phyloP scores from a whole-genome alignment of 1,140 invertebrate species.

The Parapsyche elsis region DNA sequence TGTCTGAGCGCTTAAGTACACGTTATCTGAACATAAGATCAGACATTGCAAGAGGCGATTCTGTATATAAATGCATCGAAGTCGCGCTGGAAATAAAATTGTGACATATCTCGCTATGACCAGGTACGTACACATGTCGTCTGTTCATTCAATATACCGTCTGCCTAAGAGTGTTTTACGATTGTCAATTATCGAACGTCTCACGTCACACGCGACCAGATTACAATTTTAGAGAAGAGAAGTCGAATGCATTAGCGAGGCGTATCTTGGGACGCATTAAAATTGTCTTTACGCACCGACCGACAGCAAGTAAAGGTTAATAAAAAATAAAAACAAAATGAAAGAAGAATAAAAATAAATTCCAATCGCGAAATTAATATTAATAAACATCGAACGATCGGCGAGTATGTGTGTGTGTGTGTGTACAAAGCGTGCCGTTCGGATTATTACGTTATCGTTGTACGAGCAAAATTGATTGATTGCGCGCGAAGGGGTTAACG shows the following conservation, averaged over 20 bases:
- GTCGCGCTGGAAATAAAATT: too few species aligned
- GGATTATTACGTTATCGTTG: background rate
- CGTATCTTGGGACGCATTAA: constrained; percentile 13
- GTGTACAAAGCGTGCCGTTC: background rate
- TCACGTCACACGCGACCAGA: constrained; percentile 28
- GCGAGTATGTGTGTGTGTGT: too few species aligned
- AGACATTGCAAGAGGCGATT: background rate
- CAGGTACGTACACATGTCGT: too few species aligned
- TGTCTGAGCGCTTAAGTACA: background rate
- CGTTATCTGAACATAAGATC: background rate
- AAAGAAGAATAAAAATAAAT: background rate
- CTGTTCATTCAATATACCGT: background rate
- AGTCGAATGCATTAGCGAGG: background rate
- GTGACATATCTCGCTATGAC: background rate
- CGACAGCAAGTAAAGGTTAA: background rate
- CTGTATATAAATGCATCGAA: background rate
- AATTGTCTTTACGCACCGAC: background rate
- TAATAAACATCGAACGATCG: background rate
- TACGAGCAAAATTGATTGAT: constrained; percentile 1
- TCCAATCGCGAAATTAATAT: background rate
- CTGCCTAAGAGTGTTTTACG: background rate
- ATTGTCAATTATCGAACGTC: constrained; percentile 42
- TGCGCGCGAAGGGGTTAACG: constrained; percentile 2
- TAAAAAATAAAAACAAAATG: too few species aligned
- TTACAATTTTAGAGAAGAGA: constrained; percentile 20